Conservation (phyloP, 2,888 invertebrate genomes). For the Perizoma affinitatum region DNA sequence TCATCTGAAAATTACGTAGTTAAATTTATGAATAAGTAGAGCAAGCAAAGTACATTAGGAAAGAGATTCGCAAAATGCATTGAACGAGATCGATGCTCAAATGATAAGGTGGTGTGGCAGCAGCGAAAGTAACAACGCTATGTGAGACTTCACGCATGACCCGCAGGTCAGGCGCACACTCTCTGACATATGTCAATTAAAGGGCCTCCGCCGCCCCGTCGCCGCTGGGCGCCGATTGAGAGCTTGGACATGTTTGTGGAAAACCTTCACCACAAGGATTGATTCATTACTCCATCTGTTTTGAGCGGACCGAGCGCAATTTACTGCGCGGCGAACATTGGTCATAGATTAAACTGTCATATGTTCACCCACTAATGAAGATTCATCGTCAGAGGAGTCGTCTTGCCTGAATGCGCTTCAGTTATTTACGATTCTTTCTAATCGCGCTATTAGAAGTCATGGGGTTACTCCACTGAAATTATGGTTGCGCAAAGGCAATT, state of each 20-base stretch:
- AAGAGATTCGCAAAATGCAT: conserved; percentile 26
- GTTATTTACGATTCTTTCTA: conserved; percentile 45
- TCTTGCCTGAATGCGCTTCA: conserved; percentile 39
- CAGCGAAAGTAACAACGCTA: conserved; percentile 77
- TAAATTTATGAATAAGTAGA: too few relatives aligned
- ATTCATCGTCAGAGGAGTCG: conserved; percentile 47
- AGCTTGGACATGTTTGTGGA: conserved; percentile 80
- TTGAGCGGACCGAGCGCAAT: conserved; percentile 51
- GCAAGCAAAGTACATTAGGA: background rate
- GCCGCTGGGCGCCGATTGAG: conserved; percentile 76
- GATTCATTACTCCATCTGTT: conserved; percentile 75
- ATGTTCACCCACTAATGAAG: conserved; percentile 56
- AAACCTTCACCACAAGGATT: conserved; percentile 71
- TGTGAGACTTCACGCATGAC: conserved; percentile 78
- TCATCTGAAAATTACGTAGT: background rate
- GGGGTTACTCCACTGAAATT: conserved; percentile 39
- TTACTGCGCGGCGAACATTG: conserved; percentile 54
- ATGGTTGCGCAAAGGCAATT: conserved; percentile 48
- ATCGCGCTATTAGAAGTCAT: conserved; percentile 41
- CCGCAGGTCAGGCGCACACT: conserved; percentile 75
- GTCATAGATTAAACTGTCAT: conserved; percentile 47
- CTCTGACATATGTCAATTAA: conserved; percentile 84
- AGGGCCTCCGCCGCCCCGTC: conserved; percentile 58
- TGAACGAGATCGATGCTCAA: conserved; percentile 61
- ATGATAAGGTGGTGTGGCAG: conserved; percentile 46